A percentile compares a stretch with the other conserved stretches of the same genome.
phyloP scores from a whole-genome alignment of 2,113 vertebrate species.

The Pipa parva region DNA sequence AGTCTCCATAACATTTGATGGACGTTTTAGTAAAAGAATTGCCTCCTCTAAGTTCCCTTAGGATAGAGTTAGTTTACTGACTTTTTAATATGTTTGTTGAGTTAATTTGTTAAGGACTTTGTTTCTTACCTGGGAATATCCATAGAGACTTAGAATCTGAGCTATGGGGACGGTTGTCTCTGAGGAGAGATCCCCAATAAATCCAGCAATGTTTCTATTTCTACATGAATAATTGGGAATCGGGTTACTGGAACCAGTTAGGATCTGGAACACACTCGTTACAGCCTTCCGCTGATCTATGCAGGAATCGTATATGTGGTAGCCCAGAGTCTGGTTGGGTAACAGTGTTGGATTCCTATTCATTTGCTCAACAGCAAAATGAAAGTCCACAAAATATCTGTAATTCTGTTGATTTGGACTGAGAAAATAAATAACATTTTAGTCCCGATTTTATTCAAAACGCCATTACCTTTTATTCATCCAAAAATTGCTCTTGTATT shows the following conservation, averaged over 20 bases:
- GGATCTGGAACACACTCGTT: neutral
- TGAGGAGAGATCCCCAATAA: neutral
- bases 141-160: neutral
- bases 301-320: neutral
- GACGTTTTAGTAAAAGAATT: too few relatives aligned
- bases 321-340: neutral
- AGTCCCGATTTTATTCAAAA: too few relatives aligned
- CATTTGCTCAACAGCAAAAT: neutral
- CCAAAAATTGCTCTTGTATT: too few relatives aligned
- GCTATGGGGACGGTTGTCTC: neutral
- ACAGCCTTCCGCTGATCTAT: neutral
- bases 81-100: too few relatives aligned
- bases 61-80: too few relatives aligned
- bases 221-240: neutral
- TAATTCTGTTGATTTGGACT: neutral
- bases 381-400: neutral
- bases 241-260: neutral
- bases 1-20: too few relatives aligned
- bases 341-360: neutral
- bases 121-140: neutral
- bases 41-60: too few relatives aligned
- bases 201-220: neutral
- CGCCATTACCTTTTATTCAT: too few relatives aligned
- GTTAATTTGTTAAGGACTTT: too few relatives aligned
- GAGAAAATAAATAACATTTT: too few relatives aligned